Evolutionary conservation across 2,113 vertebrate species (phyloP), one percentile per base, ranked within the genome.

Genomic region (Pangasianodon hypophthalmus): DNA sequence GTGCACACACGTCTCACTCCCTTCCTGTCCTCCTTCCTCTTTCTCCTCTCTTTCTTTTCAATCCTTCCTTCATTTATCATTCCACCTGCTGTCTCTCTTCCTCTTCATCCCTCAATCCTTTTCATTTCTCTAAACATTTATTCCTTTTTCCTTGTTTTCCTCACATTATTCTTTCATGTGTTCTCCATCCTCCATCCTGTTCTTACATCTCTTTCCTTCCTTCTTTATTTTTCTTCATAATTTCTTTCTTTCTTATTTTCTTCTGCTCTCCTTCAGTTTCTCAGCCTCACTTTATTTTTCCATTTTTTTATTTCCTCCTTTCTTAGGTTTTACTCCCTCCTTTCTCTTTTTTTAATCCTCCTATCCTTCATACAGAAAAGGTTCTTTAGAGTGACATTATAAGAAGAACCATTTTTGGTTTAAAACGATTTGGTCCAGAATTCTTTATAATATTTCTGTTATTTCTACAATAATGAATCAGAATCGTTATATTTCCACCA

Each of bases 11-110:
- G 29, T 52, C 81, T 84, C 81, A 41, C 54, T 84, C 54, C 56
- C 54, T 84, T 84, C 82, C 82, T 84, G 82, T 26, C 56, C 82
- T 84, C 56, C 5, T 44, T 60, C 82, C 82, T 60, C 52, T 13
- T 81, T 41, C 19, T 60, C 3, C 2, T 58, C 10, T 19, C 50
- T 82, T 41, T 60, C 81, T 41, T 37, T 84, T 58, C 81, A 56
- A 2, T 58, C 82, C 52, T 83, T 32, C 48, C 48, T 83, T 52
- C 29, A 19, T 56, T 60, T 60, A 41, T 41, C 32, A 1, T 64
- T 29, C 18, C 54, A 56, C 18, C 46, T 29, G 58, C 9, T 19
- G n/a, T 56, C 24, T 64, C 14, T 85, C 69, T 67, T 60, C n/a
- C 6, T 60, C 46, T 52, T 46, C 48, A 24, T 48, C 41, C 58